These are phyloP conservation scores for Ditylenchus weischeri DNA, from an alignment of 2,888 invertebrate species.

Conservation along the genomic window DNA sequence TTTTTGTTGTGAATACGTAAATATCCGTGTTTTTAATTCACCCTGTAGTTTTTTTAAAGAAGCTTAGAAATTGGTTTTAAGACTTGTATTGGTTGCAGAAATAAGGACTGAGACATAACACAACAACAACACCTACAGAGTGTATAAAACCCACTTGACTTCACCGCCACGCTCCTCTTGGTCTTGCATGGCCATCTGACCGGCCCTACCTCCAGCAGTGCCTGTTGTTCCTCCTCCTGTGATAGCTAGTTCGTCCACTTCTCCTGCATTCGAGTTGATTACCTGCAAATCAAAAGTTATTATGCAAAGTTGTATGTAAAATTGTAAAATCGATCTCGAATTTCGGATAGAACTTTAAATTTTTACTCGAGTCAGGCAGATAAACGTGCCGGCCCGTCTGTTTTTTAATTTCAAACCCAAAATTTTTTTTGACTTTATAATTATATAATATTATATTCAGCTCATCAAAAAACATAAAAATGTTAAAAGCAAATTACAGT, in stretches of 20 bases:
- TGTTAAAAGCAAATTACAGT: too few species aligned
- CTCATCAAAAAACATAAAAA: too few species aligned
- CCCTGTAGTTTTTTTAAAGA: too few species aligned
- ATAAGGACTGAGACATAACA: constrained; percentile 6
- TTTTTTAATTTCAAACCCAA: too few species aligned
- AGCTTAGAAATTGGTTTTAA: not conserved
- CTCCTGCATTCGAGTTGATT: constrained; percentile 57
- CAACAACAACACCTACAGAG: constrained; percentile 17
- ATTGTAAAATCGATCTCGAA: too few species aligned
- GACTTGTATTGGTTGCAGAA: not conserved
- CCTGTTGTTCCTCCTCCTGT: constrained; percentile 7
- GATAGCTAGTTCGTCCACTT: constrained; percentile 38
- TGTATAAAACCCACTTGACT: constrained; percentile 39
- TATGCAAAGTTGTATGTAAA: too few species aligned
- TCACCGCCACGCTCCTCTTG: constrained; percentile 47
- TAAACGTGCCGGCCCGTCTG: too few species aligned
- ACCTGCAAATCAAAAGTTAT: constrained; percentile 41
- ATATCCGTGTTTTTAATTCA: too few species aligned
- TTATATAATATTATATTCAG: too few species aligned
- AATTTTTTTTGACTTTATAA: too few species aligned
- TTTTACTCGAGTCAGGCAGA: too few species aligned
- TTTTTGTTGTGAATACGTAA: not conserved
- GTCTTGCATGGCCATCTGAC: constrained; percentile 30
- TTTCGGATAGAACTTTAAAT: too few species aligned
- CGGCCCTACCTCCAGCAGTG: constrained; percentile 1